Percentiles rank a stretch among this genome's conserved stretches.
Conservation (phyloP, 2,797 vertebrate species). For the Rachycentron canadum region DNA sequence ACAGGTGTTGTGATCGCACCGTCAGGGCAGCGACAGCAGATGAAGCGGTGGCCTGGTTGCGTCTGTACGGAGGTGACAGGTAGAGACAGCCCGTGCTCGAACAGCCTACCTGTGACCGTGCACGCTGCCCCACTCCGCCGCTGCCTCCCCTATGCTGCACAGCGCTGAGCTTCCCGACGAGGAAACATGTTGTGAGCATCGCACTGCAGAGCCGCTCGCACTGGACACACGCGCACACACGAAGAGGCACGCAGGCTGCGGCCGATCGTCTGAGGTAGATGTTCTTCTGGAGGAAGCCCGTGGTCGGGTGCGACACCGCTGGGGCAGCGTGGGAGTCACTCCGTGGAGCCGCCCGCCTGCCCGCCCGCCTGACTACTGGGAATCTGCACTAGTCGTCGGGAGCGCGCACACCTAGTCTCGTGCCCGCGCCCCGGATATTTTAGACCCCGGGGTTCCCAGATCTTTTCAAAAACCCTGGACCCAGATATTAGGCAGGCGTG, state of each 20-base stretch:
- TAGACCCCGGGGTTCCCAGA: conserved; percentile 49
- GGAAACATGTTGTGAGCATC: conserved; percentile 70
- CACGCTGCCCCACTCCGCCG: conserved; percentile 60
- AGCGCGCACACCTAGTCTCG: conserved; percentile 66
- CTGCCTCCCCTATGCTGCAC: conserved; percentile 67
- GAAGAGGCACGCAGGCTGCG: background rate
- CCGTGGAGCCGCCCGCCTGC: conserved; percentile 43
- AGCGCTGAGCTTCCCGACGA: conserved; percentile 54
- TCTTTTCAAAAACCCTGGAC: conserved; percentile 57
- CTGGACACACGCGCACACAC: conserved; percentile 30
- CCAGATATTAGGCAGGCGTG: conserved; percentile 25
- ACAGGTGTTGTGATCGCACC: background rate
- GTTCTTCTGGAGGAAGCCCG: background rate
- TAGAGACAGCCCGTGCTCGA: background rate
- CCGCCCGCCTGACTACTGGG: conserved; percentile 22
- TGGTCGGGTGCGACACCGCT: conserved; percentile 59
- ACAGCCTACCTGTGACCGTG: conserved; percentile 70
- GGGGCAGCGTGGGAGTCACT: conserved; percentile 54
- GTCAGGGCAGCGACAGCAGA: background rate
- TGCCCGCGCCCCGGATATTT: conserved; percentile 68
- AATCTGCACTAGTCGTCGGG: conserved; percentile 62
- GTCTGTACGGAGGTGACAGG: background rate
- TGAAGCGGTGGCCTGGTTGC: background rate
- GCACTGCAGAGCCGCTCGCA: conserved; percentile 39
- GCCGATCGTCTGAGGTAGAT: conserved; percentile 54